These are phyloP conservation scores for Brachionus koreanus DNA, from an alignment of 1,140 invertebrate species.

Conservation along the genomic window DNA sequence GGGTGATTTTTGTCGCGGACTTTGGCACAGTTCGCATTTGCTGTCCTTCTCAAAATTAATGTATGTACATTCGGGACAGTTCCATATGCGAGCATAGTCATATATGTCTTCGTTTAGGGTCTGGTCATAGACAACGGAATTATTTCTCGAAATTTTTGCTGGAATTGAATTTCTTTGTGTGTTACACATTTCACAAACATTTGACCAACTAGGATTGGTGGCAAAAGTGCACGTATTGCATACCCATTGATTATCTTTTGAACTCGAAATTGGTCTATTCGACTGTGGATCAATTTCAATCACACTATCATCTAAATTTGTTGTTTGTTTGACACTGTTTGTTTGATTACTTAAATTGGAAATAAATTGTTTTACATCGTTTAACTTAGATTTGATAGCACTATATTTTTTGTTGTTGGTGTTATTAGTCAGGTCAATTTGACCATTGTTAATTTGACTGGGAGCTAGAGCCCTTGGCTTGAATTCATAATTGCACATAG, in stretches of 20 bases:
- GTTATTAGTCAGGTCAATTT: slow-evolving; percentile 7
- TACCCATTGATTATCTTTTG: neutral
- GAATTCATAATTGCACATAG: neutral
- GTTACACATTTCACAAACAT: slow-evolving; percentile 3
- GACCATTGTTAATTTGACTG: neutral
- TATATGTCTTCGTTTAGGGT: slow-evolving; percentile 10
- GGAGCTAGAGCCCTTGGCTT: neutral
- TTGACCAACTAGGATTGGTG: neutral
- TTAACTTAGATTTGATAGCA: neutral
- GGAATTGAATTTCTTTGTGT: neutral
- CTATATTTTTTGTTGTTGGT: slow-evolving; percentile 7
- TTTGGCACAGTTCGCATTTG: neutral
- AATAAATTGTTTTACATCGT: slow-evolving; percentile 34
- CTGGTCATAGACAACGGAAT: neutral
- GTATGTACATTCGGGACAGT: slow-evolving; percentile 23
- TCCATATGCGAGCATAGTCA: slow-evolving; percentile 39
- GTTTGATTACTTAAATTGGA: neutral
- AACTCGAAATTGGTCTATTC: neutral
- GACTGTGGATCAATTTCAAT: slow-evolving; percentile 38
- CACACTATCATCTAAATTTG: slow-evolving; percentile 35
- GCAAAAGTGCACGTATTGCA: slow-evolving; percentile 17
- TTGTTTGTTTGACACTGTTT: neutral
- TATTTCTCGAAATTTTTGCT: neutral
- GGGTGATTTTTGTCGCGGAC: neutral
- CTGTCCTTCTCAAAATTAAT: slow-evolving; percentile 1